These are phyloP conservation scores for Actinia tenebrosa DNA, from an alignment of 64 coral and sea anemone genomes.

Conservation along the genomic window DNA sequence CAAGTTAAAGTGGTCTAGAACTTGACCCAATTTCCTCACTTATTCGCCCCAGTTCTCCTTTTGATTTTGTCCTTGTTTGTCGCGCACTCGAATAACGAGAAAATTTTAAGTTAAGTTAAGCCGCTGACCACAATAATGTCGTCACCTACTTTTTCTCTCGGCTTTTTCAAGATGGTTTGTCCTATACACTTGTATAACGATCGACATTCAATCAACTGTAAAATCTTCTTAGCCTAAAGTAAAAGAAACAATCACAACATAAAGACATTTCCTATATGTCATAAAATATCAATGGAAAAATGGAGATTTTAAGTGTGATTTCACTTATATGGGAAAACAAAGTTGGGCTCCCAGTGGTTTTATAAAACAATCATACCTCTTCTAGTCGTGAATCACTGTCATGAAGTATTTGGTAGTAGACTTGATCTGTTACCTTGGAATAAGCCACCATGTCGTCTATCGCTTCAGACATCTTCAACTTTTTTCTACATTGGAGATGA, in stretches of 20 bases:
- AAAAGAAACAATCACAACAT: background rate
- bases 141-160: constrained; percentile 54
- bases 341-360: too few species aligned
- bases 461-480: constrained; percentile 63
- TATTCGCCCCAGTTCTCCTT: too few species aligned
- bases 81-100: too few species aligned
- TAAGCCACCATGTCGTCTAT: constrained; percentile 82
- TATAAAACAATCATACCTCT: constrained; percentile 23
- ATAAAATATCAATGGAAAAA: too few species aligned
- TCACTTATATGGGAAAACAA: too few species aligned
- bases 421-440: constrained; percentile 52
- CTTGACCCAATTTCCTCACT: too few species aligned
- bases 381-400: constrained; percentile 32
- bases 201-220: constrained; percentile 59
- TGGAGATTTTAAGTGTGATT: too few species aligned
- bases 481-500: constrained; percentile 11
- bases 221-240: constrained; percentile 48
- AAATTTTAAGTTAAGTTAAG: too few species aligned
- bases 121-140: background rate
- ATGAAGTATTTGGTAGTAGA: constrained; percentile 65
- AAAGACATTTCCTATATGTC: too few species aligned
- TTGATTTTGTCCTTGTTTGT: too few species aligned
- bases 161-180: constrained; percentile 53
- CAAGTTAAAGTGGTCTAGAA: too few species aligned
- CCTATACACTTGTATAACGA: constrained; percentile 79